Evolutionary conservation across 2,797 vertebrate species (phyloP).

Genomic region (Selene dorsalis): DNA sequence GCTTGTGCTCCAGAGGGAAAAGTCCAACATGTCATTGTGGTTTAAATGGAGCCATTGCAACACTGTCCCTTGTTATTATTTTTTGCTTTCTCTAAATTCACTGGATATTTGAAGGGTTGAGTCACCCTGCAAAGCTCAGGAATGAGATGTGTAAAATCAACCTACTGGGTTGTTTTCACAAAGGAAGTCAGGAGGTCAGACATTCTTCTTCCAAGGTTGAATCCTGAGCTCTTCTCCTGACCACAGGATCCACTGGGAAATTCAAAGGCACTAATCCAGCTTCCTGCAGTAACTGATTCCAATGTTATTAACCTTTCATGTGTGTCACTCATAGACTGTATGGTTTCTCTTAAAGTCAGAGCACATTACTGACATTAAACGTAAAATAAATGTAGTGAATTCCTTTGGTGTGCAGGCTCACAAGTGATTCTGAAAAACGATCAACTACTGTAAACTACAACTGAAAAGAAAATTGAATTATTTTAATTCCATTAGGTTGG

Average conservation of each 20-base stretch:
- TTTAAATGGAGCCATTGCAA: constrained; percentile 17
- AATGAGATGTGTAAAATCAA: background rate
- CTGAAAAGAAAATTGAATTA: background rate
- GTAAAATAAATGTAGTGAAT: too few species aligned
- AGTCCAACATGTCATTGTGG: constrained; percentile 42
- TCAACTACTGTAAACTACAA: background rate
- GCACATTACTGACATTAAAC: background rate
- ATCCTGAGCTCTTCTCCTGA: background rate
- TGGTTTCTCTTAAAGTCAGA: background rate
- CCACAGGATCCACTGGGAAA: background rate
- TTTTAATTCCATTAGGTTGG: background rate
- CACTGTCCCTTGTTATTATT: constrained; percentile 34
- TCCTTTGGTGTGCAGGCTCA: background rate
- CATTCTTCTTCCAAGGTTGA: background rate
- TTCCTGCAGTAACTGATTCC: constrained; percentile 21
- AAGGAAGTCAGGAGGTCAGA: background rate
- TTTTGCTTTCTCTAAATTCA: constrained; percentile 41
- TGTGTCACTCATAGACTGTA: background rate
- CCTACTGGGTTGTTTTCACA: background rate
- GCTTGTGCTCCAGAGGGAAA: background rate
- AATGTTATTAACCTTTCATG: background rate
- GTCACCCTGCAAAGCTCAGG: background rate
- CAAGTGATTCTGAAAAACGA: background rate
- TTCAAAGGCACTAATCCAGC: background rate
- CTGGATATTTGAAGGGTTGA: constrained; percentile 28